These are phyloP conservation scores for Struthio camelus DNA, from an alignment of 2,113 vertebrate genomes.

Conservation along the genomic window DNA sequence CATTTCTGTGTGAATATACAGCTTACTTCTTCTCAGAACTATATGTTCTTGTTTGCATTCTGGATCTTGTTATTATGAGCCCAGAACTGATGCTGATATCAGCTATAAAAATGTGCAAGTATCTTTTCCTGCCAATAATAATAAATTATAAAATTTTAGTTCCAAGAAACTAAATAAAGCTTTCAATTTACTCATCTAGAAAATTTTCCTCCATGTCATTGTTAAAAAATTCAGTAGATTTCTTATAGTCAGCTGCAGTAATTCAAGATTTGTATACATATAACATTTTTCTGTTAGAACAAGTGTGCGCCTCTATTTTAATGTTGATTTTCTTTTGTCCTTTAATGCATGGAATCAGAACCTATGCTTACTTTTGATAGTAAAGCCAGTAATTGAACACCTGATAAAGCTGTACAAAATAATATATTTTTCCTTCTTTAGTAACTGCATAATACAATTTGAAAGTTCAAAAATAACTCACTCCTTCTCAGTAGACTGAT, in stretches of 20 bases:
- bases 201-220: neutral
- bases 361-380: conserved; percentile 29
- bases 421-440: neutral
- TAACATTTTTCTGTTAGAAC: neutral
- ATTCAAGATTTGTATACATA: neutral
- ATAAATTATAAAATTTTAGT: neutral
- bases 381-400: conserved; percentile 11
- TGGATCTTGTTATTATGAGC: neutral
- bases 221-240: neutral
- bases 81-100: neutral
- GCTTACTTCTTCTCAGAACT: neutral
- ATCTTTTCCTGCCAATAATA: neutral
- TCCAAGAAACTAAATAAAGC: neutral
- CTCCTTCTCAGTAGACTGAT: neutral
- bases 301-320: conserved; percentile 14
- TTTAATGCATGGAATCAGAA: conserved; percentile 54
- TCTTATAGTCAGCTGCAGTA: neutral
- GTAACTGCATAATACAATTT: neutral
- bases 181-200: neutral
- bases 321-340: conserved; percentile 38
- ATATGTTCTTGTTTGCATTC: neutral
- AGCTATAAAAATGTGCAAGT: neutral
- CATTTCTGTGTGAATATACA: neutral
- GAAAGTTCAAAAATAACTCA: neutral
- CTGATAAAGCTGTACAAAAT: conserved; percentile 44